Conservation (phyloP, 2,888 invertebrate species). For the Phasia obesa region DNA sequence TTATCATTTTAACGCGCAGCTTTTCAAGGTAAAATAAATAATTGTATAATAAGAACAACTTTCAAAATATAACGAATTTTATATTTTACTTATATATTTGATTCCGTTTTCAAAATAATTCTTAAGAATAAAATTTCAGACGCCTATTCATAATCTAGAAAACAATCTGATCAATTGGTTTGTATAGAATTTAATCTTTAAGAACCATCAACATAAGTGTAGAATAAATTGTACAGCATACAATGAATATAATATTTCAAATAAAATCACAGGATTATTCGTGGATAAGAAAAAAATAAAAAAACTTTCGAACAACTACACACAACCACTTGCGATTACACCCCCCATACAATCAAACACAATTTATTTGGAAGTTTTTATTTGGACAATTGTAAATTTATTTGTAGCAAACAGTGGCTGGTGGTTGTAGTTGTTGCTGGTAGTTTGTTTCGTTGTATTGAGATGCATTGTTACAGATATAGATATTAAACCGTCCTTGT, state of each 20-base stretch:
- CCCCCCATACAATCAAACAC: conserved; percentile 18
- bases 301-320: conserved; percentile 1
- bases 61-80: too few relatives aligned
- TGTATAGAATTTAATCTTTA: background rate
- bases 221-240: background rate
- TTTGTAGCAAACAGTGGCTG: conserved; percentile 14
- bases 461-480: conserved; percentile 50
- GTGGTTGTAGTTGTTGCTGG: conserved; percentile 20
- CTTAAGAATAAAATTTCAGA: background rate
- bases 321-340: background rate
- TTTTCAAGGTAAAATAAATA: too few relatives aligned
- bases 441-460: conserved; percentile 31
- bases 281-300: background rate
- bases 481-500: conserved; percentile 38
- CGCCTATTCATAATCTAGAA: background rate
- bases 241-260: background rate
- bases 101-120: too few relatives aligned
- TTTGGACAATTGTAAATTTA: conserved; percentile 40
- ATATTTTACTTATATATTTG: too few relatives aligned
- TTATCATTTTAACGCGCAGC: too few relatives aligned
- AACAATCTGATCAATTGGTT: background rate
- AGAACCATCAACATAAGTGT: background rate
- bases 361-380: conserved; percentile 29
- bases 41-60: too few relatives aligned
- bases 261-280: background rate